A percentile compares a stretch with the other conserved stretches of the same genome.
phyloP scores from a whole-genome alignment of 1,140 invertebrate genomes.

The Cotesia glomerata region DNA sequence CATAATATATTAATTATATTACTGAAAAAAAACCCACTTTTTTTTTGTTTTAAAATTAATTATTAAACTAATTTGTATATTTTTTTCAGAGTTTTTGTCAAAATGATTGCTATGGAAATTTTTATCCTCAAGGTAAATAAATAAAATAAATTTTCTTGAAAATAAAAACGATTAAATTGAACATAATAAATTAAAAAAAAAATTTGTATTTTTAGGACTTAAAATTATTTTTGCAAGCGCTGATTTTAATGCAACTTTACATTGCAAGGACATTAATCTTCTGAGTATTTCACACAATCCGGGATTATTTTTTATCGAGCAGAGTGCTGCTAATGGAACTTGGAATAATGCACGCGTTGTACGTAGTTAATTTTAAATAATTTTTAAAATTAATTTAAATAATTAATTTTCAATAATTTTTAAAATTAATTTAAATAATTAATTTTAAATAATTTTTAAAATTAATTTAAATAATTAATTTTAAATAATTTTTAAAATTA shows the following conservation, averaged over 20 bases:
- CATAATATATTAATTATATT: background rate
- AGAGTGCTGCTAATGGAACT: background rate
- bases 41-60: background rate
- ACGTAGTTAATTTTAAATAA: constrained; percentile 11
- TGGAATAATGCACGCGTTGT: constrained; percentile 33
- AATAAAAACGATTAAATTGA: background rate
- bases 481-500: background rate
- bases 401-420: too few species aligned
- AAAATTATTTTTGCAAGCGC: constrained; percentile 16
- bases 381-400: background rate
- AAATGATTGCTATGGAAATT: background rate
- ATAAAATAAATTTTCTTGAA: too few species aligned
- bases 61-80: background rate
- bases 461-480: background rate
- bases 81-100: background rate
- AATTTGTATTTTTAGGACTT: background rate
- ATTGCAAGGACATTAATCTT: constrained; percentile 38
- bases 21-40: background rate
- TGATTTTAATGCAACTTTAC: constrained; percentile 37
- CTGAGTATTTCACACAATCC: constrained; percentile 42
- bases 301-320: constrained; percentile 45
- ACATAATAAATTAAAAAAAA: background rate
- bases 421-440: background rate
- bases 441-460: too few species aligned
- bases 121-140: background rate